These are phyloP conservation scores for Camponotus pennsylvanicus DNA, from an alignment of 1,140 invertebrate species.

Conservation along the genomic window DNA sequence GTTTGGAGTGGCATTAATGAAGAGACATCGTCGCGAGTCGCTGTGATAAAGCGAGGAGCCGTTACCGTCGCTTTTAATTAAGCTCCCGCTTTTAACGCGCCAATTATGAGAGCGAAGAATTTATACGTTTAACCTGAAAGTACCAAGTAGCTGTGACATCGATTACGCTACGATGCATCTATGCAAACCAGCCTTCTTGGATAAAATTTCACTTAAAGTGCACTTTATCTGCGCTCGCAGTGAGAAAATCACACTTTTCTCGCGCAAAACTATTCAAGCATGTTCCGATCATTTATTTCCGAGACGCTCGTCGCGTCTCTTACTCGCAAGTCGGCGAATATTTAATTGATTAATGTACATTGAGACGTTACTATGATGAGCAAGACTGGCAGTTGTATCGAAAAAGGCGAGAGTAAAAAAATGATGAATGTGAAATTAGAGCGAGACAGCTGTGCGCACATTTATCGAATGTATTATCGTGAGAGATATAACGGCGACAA, in stretches of 20 bases:
- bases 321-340: neutral
- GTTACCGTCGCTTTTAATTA: conserved; percentile 60
- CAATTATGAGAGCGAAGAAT: conserved; percentile 62
- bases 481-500: neutral
- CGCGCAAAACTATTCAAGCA: neutral
- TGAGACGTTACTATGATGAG: neutral
- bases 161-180: conserved; percentile 57
- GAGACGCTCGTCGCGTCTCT: neutral
- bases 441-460: conserved; percentile 21
- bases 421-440: conserved; percentile 55
- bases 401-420: neutral
- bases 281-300: conserved; percentile 10
- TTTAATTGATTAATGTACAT: neutral
- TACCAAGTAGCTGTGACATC: conserved; percentile 56
- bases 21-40: conserved; percentile 60
- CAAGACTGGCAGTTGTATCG: neutral
- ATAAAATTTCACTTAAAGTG: neutral
- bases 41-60: conserved; percentile 53
- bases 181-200: conserved; percentile 22
- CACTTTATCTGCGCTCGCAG: neutral
- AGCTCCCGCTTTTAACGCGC: conserved; percentile 47
- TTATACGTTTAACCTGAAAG: conserved; percentile 58
- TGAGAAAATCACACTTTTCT: conserved; percentile 18
- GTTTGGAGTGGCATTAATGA: conserved; percentile 68
- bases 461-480: conserved; percentile 39